Evolutionary conservation across 1,140 invertebrate species (phyloP), one percentile per base, ranked within the genome.

Genomic region (Ostrea edulis): DNA sequence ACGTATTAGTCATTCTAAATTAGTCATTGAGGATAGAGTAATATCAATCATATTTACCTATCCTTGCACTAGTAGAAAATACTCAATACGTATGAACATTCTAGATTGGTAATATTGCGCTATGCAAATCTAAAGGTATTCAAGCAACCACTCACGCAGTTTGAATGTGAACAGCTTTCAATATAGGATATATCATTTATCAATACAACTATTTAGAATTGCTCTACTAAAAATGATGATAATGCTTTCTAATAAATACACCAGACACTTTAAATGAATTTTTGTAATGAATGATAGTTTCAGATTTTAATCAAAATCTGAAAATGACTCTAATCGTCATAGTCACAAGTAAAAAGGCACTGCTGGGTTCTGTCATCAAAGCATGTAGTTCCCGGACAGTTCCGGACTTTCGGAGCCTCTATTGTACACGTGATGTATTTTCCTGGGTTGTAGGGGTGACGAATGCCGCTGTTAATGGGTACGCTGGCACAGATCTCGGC

Each of bases 401-500:
- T 22, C 29, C 55, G 83, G 52, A 54, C 83, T 55, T 85, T 52
- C 4, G 83, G 83, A 4, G 83, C 53, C 53, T 85, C 83, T 17
- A 20, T 85, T 58, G 83, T 85, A 35, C 83, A 85, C 11, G 55
- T 85, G 55, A 85, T 85, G 54, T 58, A 85, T 55, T 85, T 85
- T 22, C 29, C 29, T 25, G 17, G 20, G 22, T 55, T 85, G 29
- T 85, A 85, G 22, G 83, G 83, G 35, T 85, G 83, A 35, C 53
- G 51, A 62, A 85, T 55, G 7, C 53, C 53, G 8, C 7, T 62
- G 29, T 85, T 85, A 14, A 58, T 3, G 20, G n/a, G 29, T 8
- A 58, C 53, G 29, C 14, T 17, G 9, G n/a, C 54, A 62, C 83
- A 85, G n/a, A 85, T 85, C 51, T 55, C 53, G 7, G 52, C 83